Evolutionary conservation across 2,797 vertebrate genomes (phyloP).

Genomic region (Coregonus suidteri): DNA sequence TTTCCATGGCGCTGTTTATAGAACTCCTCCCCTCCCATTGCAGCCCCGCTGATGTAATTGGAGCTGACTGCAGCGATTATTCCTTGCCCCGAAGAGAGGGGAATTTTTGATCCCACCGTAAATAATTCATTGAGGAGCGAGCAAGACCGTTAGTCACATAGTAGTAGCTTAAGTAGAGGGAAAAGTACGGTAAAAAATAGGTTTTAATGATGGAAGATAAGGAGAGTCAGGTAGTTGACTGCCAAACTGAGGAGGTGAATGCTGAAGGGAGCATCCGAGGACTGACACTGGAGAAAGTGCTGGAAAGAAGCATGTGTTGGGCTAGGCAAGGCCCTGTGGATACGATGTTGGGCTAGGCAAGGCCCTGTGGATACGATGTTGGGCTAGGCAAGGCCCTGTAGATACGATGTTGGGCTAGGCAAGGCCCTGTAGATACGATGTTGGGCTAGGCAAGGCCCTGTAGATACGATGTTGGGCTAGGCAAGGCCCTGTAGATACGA

Average conservation of each 20-base stretch:
- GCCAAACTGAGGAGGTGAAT: slow-evolving; percentile 57
- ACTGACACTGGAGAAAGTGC: slow-evolving; percentile 54
- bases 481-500: too few relatives aligned
- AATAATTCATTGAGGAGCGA: slow-evolving; percentile 60
- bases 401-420: too few relatives aligned
- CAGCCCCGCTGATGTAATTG: slow-evolving; percentile 55
- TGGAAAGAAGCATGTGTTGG: slow-evolving; percentile 38
- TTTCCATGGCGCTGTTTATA: slow-evolving; percentile 75
- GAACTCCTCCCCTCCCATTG: slow-evolving; percentile 57
- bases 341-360: too few relatives aligned
- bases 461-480: too few relatives aligned
- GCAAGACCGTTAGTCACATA: neutral
- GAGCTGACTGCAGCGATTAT: slow-evolving; percentile 66
- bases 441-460: too few relatives aligned
- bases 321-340: neutral
- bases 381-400: too few relatives aligned
- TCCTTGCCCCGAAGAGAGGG: slow-evolving; percentile 42
- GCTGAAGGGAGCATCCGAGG: slow-evolving; percentile 58
- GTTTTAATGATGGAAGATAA: neutral
- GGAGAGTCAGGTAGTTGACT: slow-evolving; percentile 46
- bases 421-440: too few relatives aligned
- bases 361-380: too few relatives aligned
- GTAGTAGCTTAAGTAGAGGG: neutral
- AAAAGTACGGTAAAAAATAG: neutral
- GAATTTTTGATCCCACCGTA: slow-evolving; percentile 46